Conservation (phyloP, 1,140 invertebrate species). For the Monomorium pharaonis region DNA sequence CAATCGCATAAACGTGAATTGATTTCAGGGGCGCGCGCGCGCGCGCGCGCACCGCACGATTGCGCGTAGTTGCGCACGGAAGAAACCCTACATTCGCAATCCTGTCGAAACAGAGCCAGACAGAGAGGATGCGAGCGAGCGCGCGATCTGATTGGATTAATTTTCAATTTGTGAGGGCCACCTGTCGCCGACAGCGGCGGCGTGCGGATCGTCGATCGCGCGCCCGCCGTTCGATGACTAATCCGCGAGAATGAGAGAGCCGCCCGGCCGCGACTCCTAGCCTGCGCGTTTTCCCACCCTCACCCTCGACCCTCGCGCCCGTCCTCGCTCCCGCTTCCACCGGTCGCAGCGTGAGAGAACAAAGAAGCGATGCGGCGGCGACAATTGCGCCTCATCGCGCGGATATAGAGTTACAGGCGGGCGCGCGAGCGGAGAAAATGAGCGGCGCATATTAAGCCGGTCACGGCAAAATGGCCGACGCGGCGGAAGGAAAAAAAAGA, state of each 20-base stretch:
- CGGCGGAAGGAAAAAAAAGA: conserved; percentile 43
- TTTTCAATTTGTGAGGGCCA: conserved; percentile 69
- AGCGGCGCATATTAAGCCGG: conserved; percentile 76
- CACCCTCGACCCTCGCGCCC: too few species aligned
- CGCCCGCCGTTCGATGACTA: conserved; percentile 74
- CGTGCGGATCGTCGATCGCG: conserved; percentile 58
- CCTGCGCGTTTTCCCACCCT: conserved; percentile 15
- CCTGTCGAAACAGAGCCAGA: conserved; percentile 65
- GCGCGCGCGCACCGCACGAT: too few species aligned
- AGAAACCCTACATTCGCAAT: conserved; percentile 54
- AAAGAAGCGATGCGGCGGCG: conserved; percentile 59
- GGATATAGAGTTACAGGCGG: conserved; percentile 72
- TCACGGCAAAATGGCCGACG: conserved; percentile 78
- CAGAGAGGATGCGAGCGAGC: not conserved
- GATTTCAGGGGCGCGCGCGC: too few species aligned
- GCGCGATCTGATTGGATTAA: conserved; percentile 69
- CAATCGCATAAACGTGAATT: not conserved
- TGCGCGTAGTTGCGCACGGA: not conserved
- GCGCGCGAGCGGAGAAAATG: conserved; percentile 66
- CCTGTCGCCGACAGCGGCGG: conserved; percentile 53
- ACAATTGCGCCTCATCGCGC: conserved; percentile 71
- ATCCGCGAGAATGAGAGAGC: conserved; percentile 62
- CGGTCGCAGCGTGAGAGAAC: conserved; percentile 59
- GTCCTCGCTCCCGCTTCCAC: too few species aligned
- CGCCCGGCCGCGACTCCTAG: conserved; percentile 26